Percentiles rank a stretch among this genome's conserved stretches.
phyloP scores from a whole-genome alignment of 92 coral and sea anemone genomes.

The Heliopora coerulea region DNA sequence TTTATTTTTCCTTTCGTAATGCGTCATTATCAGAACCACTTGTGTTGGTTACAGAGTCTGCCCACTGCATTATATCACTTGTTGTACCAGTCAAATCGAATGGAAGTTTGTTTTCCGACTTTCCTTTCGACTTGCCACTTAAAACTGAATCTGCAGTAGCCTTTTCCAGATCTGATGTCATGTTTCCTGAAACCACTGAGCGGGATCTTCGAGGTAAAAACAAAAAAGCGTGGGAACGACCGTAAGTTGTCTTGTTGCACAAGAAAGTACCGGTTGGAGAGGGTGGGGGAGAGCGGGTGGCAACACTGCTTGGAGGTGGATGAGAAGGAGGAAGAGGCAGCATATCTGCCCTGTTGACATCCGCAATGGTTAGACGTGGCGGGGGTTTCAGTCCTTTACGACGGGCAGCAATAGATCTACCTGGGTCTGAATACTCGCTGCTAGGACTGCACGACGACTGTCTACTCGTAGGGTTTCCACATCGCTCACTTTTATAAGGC shows the following conservation, averaged over 20 bases:
- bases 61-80: conserved; percentile 99
- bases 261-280: conserved; percentile 56
- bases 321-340: conserved; percentile 95
- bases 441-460: conserved; percentile 43
- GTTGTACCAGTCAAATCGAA: conserved; percentile 96
- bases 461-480: conserved; percentile 28
- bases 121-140: conserved; percentile 54
- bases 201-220: conserved; percentile 51
- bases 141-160: conserved; percentile 47
- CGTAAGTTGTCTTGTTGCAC: conserved; percentile 62
- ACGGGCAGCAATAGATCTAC: conserved; percentile 43
- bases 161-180: conserved; percentile 44
- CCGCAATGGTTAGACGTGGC: conserved; percentile 78
- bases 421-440: conserved; percentile 36
- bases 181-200: conserved; percentile 54
- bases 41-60: conserved; percentile 97
- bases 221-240: conserved; percentile 44
- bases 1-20: too few species aligned
- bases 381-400: conserved; percentile 86
- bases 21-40: conserved; percentile 99
- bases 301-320: conserved; percentile 96
- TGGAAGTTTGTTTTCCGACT: conserved; percentile 72
- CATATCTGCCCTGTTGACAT: conserved; percentile 95
- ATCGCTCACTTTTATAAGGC: conserved; percentile 21
- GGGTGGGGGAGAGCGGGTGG: conserved; percentile 98